These are phyloP conservation scores for Hydrolagus colliei DNA, from an alignment of 2,797 vertebrate genomes.

Conservation along the genomic window DNA sequence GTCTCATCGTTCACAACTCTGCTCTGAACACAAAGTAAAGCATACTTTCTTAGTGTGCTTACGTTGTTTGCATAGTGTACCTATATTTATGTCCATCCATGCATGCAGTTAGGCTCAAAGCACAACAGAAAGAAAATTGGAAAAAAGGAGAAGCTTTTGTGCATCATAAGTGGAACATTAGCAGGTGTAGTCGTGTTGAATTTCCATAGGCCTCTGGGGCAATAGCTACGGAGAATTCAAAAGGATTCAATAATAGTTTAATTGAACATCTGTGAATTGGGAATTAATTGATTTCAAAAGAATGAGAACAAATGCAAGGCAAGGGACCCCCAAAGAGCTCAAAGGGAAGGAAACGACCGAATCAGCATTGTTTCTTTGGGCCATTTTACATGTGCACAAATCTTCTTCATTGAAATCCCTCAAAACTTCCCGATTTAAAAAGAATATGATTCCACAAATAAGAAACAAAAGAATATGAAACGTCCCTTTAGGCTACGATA, in stretches of 20 bases:
- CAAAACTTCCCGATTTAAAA: not conserved
- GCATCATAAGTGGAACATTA: not conserved
- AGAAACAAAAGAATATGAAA: too few species aligned
- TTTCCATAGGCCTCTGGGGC: not conserved
- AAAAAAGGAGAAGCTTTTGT: not conserved
- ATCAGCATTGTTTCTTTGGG: not conserved
- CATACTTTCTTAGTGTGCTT: not conserved
- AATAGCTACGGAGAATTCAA: not conserved
- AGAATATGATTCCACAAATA: not conserved
- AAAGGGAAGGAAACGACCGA: not conserved
- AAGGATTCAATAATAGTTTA: not conserved
- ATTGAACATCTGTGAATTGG: not conserved
- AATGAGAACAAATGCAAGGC: not conserved
- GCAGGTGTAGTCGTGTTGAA: not conserved
- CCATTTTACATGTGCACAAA: not conserved
- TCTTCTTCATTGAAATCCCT: not conserved
- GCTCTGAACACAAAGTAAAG: not conserved
- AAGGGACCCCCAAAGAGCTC: not conserved
- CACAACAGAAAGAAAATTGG: not conserved
- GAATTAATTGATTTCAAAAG: not conserved
- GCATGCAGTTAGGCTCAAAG: not conserved
- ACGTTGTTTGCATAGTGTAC: not conserved
- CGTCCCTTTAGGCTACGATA: not conserved
- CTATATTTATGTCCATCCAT: not conserved
- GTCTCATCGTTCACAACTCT: too few species aligned